Conservation (phyloP, 64 coral and sea anemone genomes). For the Montipora cactus region DNA sequence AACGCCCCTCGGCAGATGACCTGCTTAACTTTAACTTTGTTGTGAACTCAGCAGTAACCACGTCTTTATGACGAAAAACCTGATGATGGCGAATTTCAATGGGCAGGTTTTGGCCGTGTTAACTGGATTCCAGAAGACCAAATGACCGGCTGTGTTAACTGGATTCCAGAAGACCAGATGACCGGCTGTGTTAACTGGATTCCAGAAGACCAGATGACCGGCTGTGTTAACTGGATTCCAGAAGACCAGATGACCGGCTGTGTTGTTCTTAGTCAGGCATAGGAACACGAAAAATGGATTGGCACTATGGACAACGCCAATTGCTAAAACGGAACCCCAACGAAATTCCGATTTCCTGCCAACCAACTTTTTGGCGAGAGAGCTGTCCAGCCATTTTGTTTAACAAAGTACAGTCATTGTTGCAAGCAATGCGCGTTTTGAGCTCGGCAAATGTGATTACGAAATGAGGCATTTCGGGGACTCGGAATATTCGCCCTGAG, state of each 20-base stretch:
- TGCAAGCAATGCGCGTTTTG: neutral
- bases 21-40: conserved; percentile 84
- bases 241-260: neutral
- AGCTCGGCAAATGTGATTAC: neutral
- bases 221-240: neutral
- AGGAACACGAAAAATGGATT: too few relatives aligned
- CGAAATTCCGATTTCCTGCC: neutral
- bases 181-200: neutral
- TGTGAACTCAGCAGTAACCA: conserved; percentile 78
- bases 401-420: neutral
- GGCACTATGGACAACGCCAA: neutral
- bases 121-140: neutral
- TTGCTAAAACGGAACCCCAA: neutral
- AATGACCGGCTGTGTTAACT: neutral
- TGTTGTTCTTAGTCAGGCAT: neutral
- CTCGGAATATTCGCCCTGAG: neutral
- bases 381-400: neutral
- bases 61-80: conserved; percentile 77
- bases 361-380: neutral
- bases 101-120: neutral
- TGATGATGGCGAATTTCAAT: neutral
- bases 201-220: neutral
- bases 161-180: neutral
- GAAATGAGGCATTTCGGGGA: neutral
- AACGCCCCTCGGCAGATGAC: conserved; percentile 85